Evolutionary conservation across 2,888 invertebrate genomes (phyloP).

Genomic region (Cerceris ruficornis): DNA sequence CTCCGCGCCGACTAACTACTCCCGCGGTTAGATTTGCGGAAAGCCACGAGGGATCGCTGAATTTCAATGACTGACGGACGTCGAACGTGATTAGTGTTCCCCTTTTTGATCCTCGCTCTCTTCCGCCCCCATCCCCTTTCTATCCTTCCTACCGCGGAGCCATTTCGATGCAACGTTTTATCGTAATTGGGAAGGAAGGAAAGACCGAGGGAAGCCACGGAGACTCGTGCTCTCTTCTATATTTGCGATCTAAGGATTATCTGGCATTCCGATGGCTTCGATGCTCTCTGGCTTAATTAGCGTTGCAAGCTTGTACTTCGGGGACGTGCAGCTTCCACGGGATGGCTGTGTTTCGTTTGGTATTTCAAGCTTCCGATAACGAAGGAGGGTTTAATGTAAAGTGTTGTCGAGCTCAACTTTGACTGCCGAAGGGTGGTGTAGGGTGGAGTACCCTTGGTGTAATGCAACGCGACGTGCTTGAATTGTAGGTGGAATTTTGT

Average conservation of each 20-base stretch:
- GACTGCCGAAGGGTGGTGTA: no score
- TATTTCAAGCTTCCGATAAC: no score
- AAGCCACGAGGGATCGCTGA: constrained; percentile 51
- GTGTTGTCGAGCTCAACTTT: no score
- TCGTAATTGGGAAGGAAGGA: constrained; percentile 33
- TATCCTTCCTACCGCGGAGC: not conserved
- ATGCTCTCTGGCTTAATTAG: not conserved
- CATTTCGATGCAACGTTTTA: constrained; percentile 12
- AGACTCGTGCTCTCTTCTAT: not conserved
- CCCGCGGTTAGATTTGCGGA: constrained; percentile 59
- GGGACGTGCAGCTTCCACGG: no score
- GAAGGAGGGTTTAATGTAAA: no score
- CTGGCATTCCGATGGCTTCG: not conserved
- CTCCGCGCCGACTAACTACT: constrained; percentile 51
- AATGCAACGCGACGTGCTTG: no score
- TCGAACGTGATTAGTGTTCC: constrained; percentile 74
- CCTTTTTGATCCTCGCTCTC: constrained; percentile 39
- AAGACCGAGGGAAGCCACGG: not conserved
- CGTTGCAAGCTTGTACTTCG: not conserved
- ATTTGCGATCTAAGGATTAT: not conserved
- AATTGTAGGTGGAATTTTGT: no score
- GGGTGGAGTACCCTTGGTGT: no score
- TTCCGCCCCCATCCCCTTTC: not conserved
- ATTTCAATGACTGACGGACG: constrained; percentile 64
- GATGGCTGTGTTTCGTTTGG: no score